Evolutionary conservation across 2,888 invertebrate species (phyloP).

Genomic region (Tupiocoris notatus): DNA sequence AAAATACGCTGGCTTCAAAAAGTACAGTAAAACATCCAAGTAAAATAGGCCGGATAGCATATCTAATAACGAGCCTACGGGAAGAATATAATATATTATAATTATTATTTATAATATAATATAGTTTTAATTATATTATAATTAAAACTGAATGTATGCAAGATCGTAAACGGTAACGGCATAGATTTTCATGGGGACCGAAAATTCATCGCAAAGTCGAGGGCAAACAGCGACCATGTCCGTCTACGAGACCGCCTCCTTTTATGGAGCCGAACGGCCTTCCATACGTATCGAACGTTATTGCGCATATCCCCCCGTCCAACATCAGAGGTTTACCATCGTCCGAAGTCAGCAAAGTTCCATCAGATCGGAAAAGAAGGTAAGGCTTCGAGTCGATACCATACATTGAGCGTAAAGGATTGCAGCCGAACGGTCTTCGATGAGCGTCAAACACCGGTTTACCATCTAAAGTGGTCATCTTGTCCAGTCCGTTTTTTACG

Average conservation of each 20-base stretch:
- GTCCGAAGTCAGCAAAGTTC: slow-evolving; percentile 40
- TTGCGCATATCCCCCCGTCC: neutral
- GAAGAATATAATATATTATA: too few relatives aligned
- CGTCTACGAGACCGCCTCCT: slow-evolving; percentile 30
- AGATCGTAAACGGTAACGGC: too few relatives aligned
- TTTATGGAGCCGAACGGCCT: slow-evolving; percentile 22
- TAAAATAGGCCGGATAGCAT: too few relatives aligned
- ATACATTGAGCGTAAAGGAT: slow-evolving; percentile 28
- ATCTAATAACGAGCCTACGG: too few relatives aligned
- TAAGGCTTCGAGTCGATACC: slow-evolving; percentile 27
- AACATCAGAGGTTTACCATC: slow-evolving; percentile 25
- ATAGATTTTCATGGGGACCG: too few relatives aligned
- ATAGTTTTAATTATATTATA: too few relatives aligned
- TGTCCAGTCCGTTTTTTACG: slow-evolving; percentile 22
- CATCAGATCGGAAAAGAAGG: slow-evolving; percentile 30
- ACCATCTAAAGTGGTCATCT: slow-evolving; percentile 29
- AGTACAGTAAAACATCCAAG: too few relatives aligned
- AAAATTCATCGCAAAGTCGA: too few relatives aligned
- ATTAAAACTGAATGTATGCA: too few relatives aligned
- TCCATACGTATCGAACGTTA: slow-evolving; percentile 42
- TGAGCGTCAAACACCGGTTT: slow-evolving; percentile 35
- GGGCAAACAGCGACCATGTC: too few relatives aligned
- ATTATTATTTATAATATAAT: too few relatives aligned
- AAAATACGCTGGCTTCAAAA: too few relatives aligned
- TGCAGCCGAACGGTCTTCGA: slow-evolving; percentile 37